A percentile compares a stretch with the other conserved stretches of the same genome.
Evolutionary conservation across 2,113 vertebrate species (phyloP).

Genomic region (Caranx ignobilis): DNA sequence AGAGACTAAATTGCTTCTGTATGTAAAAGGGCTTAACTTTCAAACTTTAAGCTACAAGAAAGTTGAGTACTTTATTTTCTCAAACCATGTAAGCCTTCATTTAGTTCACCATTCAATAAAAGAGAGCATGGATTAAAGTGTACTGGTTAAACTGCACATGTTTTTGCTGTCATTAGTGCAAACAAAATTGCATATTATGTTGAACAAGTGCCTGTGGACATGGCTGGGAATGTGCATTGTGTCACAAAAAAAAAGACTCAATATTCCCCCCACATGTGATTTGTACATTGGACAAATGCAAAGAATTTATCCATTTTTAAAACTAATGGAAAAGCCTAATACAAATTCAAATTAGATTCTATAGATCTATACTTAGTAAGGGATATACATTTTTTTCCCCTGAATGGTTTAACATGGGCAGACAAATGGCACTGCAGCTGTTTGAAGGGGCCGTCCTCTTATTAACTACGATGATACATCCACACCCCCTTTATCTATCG

Average conservation of each 20-base stretch:
- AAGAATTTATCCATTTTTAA: neutral
- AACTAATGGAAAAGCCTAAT: constrained; percentile 3
- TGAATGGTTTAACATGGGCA: constrained; percentile 46
- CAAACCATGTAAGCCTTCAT: constrained; percentile 43
- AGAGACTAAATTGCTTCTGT: constrained; percentile 72
- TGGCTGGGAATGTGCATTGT: constrained; percentile 25
- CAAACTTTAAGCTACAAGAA: constrained; percentile 54
- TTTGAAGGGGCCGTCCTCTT: constrained; percentile 56
- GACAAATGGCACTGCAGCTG: constrained; percentile 42
- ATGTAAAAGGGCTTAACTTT: constrained; percentile 57
- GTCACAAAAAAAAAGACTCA: constrained; percentile 5
- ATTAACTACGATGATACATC: constrained; percentile 67
- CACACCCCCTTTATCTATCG: constrained; percentile 27
- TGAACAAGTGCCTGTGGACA: constrained; percentile 34
- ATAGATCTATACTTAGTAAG: constrained; percentile 26
- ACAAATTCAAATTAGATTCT: constrained; percentile 17
- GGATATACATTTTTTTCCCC: neutral
- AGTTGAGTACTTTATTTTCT: constrained; percentile 48
- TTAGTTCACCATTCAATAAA: constrained; percentile 72
- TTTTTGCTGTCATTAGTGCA: constrained; percentile 59
- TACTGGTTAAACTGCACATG: constrained; percentile 60
- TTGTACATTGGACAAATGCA: neutral
- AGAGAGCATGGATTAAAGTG: constrained; percentile 75
- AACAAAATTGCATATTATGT: constrained; percentile 70
- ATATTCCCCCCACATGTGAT: neutral